Conservation (phyloP, 2,797 vertebrate species). For the Prionace glauca region DNA sequence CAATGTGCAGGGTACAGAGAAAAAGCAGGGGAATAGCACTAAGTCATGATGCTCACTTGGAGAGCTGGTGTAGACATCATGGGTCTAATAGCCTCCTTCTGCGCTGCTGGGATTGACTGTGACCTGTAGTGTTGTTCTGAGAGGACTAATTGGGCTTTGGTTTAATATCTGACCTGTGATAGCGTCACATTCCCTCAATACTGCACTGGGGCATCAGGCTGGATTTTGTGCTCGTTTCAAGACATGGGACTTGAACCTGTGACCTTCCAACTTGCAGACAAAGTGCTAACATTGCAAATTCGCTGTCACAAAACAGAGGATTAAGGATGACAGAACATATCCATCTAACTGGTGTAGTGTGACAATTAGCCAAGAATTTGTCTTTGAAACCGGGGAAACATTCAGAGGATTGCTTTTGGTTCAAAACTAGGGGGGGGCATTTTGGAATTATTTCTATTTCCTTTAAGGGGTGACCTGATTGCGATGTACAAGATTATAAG, state of each 20-base stretch:
- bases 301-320: neutral
- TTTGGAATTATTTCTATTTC: neutral
- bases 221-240: neutral
- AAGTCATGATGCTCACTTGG: too few species aligned
- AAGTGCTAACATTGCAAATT: neutral
- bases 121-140: too few species aligned
- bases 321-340: neutral
- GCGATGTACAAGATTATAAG: too few species aligned
- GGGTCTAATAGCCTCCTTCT: too few species aligned
- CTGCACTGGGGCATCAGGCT: neutral
- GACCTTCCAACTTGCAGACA: neutral
- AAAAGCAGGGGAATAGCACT: too few species aligned
- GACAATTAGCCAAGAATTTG: neutral
- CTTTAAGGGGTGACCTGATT: neutral
- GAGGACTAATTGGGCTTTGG: neutral
- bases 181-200: neutral
- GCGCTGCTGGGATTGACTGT: too few species aligned
- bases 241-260: neutral
- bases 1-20: too few species aligned
- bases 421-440: neutral
- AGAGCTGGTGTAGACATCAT: too few species aligned
- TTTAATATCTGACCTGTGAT: neutral
- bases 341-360: neutral
- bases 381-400: neutral
- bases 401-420: neutral